Base-by-base conservation (phyloP, 2,797 vertebrate species). In the Betta splendens region DNA sequence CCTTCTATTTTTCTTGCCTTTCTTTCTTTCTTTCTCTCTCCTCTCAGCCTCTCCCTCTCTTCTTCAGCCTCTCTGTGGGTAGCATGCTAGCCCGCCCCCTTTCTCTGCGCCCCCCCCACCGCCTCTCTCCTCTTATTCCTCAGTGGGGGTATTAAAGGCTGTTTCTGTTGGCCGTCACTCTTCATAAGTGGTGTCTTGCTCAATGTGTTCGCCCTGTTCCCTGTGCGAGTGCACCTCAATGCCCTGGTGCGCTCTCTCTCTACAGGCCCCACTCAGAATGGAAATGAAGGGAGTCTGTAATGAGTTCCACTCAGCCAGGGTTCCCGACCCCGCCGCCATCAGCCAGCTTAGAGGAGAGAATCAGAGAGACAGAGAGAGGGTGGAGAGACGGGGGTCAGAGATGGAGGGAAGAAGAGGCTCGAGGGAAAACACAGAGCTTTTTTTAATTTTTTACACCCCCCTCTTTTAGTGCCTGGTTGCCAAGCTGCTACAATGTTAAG, bases 221-320 rank as follows among this genome's bases (percentile, higher is more conserved):
- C 82, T 64, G 69, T 78, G 81, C 68, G 83, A 83, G 83, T 81
- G 85, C 78, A 79, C 83, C 80, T 86, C 84, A 71, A 83, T 84
- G 85, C 83, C 88, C 85, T 35, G 64, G 81, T 81, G 68, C 49
- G 59, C 77, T 43, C 69, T 64, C 79, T 83, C 81, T 84, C 85
- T 81, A 61, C 79, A 87, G 87, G 85, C 85, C 88, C 84, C 89
- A 89, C 89, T 89, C 88, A 85, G 89, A 90, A 90, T 91, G 88
- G 89, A 91, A 90, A 92, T 90, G 88, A 90, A 91, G 91, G 85
- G 87, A 91, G 88, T 87, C 84, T 85, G 87, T 91, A 91, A 92
- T 90, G 90, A 91, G 87, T 91, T 86, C 77, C 84, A 89, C 90
- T 91, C 89, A 90, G 81, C 81, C 84, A 80, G 88, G 86, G 90